Base-by-base conservation (phyloP, 2,113 vertebrate species). In the Oryzias javanicus region DNA sequence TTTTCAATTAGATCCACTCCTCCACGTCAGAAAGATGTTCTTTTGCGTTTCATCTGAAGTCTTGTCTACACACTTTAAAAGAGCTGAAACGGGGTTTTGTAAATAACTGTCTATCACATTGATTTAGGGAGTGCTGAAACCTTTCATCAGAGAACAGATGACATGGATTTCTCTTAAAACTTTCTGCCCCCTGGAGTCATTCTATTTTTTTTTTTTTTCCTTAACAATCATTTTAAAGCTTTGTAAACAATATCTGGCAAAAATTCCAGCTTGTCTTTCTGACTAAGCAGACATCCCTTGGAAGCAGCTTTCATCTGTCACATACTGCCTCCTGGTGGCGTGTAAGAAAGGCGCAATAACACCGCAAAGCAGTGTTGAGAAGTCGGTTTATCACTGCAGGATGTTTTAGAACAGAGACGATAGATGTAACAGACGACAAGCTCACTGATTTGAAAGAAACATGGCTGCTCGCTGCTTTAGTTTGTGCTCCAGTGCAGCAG, bases 241-340 rank as follows among this genome's bases (percentile, higher is more conserved):
- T 8, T 35, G 35, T 12, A 12, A 35, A 35, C 35, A 35, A 35
- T 35, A 35, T 35, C 10, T 35, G 35, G 35, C 35, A 2, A 35
- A 35, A 35, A 12, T 12, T 35, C 25, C 4, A 6, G 25, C 5
- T 27, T 25, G 25, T 25, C 29, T 35, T 6, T 35, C 29, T 35
- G 2, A 35, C 35, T 35, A 35, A 35, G 35, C 35, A 12, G 35
- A 35, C 35, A 35, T 46, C 44, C 1, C 22, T 41, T 65, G 46
- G 48, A 3, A 24, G 7, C 5, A 22, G 29, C 24, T 51, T 66
- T 70, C 35, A 49, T 44, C 61, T 72, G 76, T 82, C 77, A 55
- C 40, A 86, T 66, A 80, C 71, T 76, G 81, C 81, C 86, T 70
- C 86, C 88, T 82, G 47, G 79, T 89, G 89, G 76, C 20, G 7